Evolutionary conservation across 2,797 vertebrate genomes (phyloP), one percentile per base, ranked within the genome.

Genomic region (Salmo trutta): DNA sequence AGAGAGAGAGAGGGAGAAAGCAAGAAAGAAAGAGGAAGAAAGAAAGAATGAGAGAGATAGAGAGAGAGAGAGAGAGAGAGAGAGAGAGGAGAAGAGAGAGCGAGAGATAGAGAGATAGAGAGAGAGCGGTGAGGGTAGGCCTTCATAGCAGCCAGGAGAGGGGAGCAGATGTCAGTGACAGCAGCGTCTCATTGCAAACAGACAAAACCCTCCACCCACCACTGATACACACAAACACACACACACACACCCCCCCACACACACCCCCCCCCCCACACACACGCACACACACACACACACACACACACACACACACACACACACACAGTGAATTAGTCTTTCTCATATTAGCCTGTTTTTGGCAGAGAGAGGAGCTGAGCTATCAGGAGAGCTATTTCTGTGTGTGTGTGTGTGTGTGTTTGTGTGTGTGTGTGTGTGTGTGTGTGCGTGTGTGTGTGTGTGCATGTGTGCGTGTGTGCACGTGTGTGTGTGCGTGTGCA

Each of bases 341-440:
- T 90, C 89, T 92, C 90, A 90, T 88, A 90, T 91, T 91, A 88
- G 76, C 83, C 77, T 87, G 77, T 91, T 89, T 90, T 90, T 92
- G 92, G 89, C 90, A 91, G 89, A 83, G 87, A 88, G 88, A 87
- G 85, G 87, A 76, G 87, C n/a, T 71, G 83, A 89, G 82, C 83
- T 84, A 91, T 94, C 88, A 86, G 87, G 93, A 92, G 92, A 86
- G 87, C 93, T 93, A 92, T 92, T 88, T 88, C 84, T 93, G 88
- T 93, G 59, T 54, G 36, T 74, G 17, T 54, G 16, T 66, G 36
- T 65, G 41, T 36, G 8, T 66, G 71, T 74, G 70, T 77, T 21
- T 78, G 56, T 79, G 56, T 80, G 41, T 82, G 12, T 76, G 33
- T 77, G 59, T 62, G 67, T 87, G 81, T 83, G 29, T 82, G 82